Evolutionary conservation across 2,888 invertebrate genomes (phyloP), one percentile per base, ranked within the genome.

Genomic region (Ochropleura plecta): DNA sequence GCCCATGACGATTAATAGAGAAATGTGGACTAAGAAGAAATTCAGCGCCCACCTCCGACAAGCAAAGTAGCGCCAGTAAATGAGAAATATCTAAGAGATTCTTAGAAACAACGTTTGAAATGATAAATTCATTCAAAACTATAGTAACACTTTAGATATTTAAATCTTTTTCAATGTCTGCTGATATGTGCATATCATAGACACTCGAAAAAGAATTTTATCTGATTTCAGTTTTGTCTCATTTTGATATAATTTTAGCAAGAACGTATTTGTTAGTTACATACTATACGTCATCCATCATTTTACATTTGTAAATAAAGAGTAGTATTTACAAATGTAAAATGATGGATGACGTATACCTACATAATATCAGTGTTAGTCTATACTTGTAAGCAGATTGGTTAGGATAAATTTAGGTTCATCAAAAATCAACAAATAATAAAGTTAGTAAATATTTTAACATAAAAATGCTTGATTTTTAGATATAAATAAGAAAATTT

Each of bases 161-260:
- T 73, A 55, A 73, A 63, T 75, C 57, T 42, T 59, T 63, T 63
- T 63, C 51, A 60, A 64, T 73, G 30, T 81, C 8, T 62, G 53
- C 18, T 40, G 51, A 55, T n/a, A 64, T n/a, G 8, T 67, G 0
- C 20, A 16, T 67, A 74, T 78, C 75, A 53, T 49, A 53, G 1
- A 57, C 14, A 75, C 30, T 63, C 16, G 16, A 67, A 42, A 64
- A 40, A 51, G 6, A 78, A 49, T 76, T 81, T 59, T 68, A 68
- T 81, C 63, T 59, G 76, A 64, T 81, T 76, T 78, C 42, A 14
- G 55, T 48, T 42, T 48, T 40, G 48, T 48, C 57, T 81, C 42
- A 53, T 81, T 62, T 62, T 42, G 40, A 51, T 9, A 63, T 80
- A 62, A 80, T 49, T 66, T 57, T 40, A 14, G 18, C 12, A 48